A percentile compares a stretch with the other conserved stretches of the same genome.
Conservation (phyloP, 2,888 invertebrate genomes). For the Aphrophora alni region DNA sequence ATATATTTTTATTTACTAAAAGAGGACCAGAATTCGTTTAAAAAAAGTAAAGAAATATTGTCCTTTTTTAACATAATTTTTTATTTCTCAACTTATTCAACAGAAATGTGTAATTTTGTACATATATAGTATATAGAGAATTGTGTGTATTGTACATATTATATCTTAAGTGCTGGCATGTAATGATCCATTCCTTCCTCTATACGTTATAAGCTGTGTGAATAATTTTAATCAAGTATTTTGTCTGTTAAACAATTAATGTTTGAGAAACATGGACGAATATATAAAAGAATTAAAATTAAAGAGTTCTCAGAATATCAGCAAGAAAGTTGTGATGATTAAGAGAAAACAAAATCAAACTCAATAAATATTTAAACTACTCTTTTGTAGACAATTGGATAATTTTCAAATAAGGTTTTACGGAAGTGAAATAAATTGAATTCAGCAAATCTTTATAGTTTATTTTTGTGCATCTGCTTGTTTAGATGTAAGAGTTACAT, state of each 20-base stretch:
- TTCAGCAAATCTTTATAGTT: too few species aligned
- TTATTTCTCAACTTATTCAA: neutral
- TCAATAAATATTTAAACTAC: too few species aligned
- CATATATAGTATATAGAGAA: neutral
- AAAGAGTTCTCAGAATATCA: too few species aligned
- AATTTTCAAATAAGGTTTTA: too few species aligned
- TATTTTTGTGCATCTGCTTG: too few species aligned
- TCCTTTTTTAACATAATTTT: neutral
- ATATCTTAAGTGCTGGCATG: neutral
- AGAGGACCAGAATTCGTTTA: neutral
- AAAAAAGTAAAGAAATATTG: neutral
- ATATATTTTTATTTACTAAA: constrained; percentile 7
- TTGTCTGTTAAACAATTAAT: neutral
- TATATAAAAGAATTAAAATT: too few species aligned
- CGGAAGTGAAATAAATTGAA: too few species aligned
- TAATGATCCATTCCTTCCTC: neutral
- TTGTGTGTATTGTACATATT: neutral
- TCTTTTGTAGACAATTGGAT: too few species aligned
- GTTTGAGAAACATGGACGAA: neutral
- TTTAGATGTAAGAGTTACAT: too few species aligned
- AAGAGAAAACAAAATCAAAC: too few species aligned
- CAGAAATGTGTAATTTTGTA: neutral
- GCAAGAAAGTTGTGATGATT: too few species aligned
- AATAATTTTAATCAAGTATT: neutral
- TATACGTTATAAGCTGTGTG: neutral